Percentiles rank a stretch among this genome's conserved stretches.
These are phyloP conservation scores for Equus przewalskii DNA, from an alignment of 2,113 vertebrate genomes.

Conservation along the genomic window DNA sequence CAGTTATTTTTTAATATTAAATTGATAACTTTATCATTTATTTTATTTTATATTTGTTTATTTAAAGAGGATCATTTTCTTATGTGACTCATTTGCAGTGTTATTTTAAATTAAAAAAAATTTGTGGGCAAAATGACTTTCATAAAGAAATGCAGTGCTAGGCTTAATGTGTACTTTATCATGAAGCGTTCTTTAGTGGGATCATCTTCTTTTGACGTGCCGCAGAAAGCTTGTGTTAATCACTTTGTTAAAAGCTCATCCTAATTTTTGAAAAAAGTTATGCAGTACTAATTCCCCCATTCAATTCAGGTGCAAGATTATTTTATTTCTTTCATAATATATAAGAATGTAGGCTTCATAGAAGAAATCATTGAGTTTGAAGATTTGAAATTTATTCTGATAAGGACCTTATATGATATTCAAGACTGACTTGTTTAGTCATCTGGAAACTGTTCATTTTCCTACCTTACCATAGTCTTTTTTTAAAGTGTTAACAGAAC, in stretches of 20 bases:
- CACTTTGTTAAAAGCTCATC: neutral
- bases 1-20: neutral
- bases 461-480: neutral
- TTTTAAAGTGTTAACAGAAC: slow-evolving; percentile 40
- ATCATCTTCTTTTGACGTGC: neutral
- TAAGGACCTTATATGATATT: neutral
- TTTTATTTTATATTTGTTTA: too few relatives aligned
- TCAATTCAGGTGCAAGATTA: neutral
- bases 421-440: neutral
- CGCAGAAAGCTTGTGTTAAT: neutral
- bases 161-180: neutral
- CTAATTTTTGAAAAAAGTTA: neutral
- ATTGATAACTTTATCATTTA: neutral
- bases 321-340: slow-evolving; percentile 45
- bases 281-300: neutral
- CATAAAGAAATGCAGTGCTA: neutral
- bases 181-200: neutral
- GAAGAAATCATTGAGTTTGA: neutral
- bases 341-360: neutral
- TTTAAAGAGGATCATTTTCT: neutral
- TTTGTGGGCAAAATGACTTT: neutral
- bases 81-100: neutral
- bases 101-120: neutral
- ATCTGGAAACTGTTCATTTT: neutral
- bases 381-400: slow-evolving; percentile 45